These are phyloP conservation scores for Metopia argyrocephala DNA, from an alignment of 2,888 invertebrate species.

Conservation along the genomic window DNA sequence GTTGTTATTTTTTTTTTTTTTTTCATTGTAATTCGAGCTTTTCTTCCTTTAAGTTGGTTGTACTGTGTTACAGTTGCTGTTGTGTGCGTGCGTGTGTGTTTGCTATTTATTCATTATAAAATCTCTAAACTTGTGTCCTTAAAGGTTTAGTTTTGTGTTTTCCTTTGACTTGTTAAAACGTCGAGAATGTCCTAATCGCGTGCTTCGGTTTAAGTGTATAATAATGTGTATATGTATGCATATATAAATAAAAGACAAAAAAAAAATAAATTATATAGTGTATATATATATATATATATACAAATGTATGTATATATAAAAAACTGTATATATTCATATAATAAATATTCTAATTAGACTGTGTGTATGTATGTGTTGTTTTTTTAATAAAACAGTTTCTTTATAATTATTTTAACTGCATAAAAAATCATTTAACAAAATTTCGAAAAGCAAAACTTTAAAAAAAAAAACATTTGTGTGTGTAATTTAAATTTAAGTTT, in stretches of 20 bases:
- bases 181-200: constrained; percentile 27
- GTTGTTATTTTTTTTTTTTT: neutral
- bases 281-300: neutral
- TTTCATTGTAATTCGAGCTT: constrained; percentile 48
- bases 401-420: constrained; percentile 6
- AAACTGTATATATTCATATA: neutral
- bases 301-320: neutral
- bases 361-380: neutral
- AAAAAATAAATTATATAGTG: neutral
- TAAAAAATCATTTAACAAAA: neutral
- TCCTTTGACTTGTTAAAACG: constrained; percentile 51
- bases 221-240: too few species aligned
- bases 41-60: constrained; percentile 25
- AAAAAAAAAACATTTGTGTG: too few species aligned
- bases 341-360: neutral
- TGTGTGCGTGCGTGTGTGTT: neutral
- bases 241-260: neutral
- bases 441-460: neutral
- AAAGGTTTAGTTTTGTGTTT: constrained; percentile 58
- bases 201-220: neutral
- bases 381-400: constrained; percentile 7
- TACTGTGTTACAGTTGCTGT: constrained; percentile 14
- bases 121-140: constrained; percentile 60
- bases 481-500: neutral
- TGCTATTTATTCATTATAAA: constrained; percentile 51